Base-by-base conservation (phyloP, 2,113 vertebrate genomes). In the Centropus unirufus region DNA sequence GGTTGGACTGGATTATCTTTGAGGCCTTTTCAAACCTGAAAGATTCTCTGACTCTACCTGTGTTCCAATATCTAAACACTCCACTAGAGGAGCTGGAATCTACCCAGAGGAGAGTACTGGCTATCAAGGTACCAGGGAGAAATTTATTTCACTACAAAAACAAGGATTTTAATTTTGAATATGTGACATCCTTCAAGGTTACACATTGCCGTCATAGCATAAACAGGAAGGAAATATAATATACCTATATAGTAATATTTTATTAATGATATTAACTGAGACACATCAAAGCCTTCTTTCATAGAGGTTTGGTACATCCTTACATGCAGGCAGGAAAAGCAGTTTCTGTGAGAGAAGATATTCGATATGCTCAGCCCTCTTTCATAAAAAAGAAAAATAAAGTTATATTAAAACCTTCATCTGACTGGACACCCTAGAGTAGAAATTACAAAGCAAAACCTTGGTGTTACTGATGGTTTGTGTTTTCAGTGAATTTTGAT, bases 1-100 rank as follows among this genome's bases (percentile, higher is more conserved):
- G 47, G 47, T 49, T 21, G 21, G 47, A 49, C 47, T 49, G 47
- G 47, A 47, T 22, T 21, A 49, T 49, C 8, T 23, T 49, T 23
- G 47, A 49, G 21, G 21, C 23, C 10, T 49, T 49, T 49, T 49
- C 47, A 21, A 49, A 49, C 47, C 47, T 49, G 22, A 49, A 22
- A 10, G 21, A 23, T 49, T 49, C 47, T 49, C 22, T 23, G 47
- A 49, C 7, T 5, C 15, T n/a, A 18, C 26, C 19, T 14, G 10
- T 1, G 0, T 1, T 27, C n/a, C 8, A 32, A 1, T 2, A 34
- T 11, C 52, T 20, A 8, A 61, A 54, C 14, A 34, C 22, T 11
- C 5, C 2, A 4, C 6, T 1, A 26, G 16, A 3, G 4, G 27
- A 27, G 6, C 22, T 51, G 58, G 1, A 6, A 17, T 1, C 23